Evolutionary conservation across 2,113 vertebrate species (phyloP).

Genomic region (Leptosomus discolor): DNA sequence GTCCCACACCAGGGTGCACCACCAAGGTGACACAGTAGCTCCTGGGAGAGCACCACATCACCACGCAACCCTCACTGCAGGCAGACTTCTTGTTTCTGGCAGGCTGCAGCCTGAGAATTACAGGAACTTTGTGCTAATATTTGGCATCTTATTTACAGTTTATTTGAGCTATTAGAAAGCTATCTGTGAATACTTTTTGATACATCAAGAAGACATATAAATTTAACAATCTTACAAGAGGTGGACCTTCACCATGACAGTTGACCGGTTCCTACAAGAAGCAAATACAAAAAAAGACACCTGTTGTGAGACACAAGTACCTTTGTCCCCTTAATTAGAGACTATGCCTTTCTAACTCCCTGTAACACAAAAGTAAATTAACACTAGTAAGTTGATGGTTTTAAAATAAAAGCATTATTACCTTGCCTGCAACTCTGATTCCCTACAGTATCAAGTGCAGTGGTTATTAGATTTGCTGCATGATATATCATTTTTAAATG

Average conservation of each 20-base stretch:
- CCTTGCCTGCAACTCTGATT: not conserved
- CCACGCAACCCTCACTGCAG: fast-evolving
- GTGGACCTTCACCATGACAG: not conserved
- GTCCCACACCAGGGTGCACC: not conserved
- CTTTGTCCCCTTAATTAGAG: not conserved
- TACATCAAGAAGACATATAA: not conserved
- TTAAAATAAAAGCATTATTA: not conserved
- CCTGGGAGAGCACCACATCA: not conserved
- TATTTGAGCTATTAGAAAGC: not conserved
- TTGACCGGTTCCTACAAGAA: not conserved
- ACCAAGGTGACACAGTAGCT: not conserved
- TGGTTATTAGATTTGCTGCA: not conserved
- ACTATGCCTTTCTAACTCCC: not conserved
- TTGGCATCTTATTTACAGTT: not conserved
- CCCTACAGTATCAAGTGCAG: not conserved
- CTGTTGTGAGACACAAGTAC: not conserved
- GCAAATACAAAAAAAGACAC: not conserved
- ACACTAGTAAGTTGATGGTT: not conserved
- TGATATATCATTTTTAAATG: not conserved
- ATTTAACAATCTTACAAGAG: not conserved
- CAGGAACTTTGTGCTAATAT: not conserved
- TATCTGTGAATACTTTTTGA: not conserved
- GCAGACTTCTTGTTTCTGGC: not conserved
- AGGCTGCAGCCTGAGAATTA: not conserved
- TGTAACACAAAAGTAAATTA: not conserved